A percentile compares a stretch with the other conserved stretches of the same genome.
These are phyloP conservation scores for Mormyrus hasselquistii DNA, from an alignment of 2,797 vertebrate species.

Conservation along the genomic window DNA sequence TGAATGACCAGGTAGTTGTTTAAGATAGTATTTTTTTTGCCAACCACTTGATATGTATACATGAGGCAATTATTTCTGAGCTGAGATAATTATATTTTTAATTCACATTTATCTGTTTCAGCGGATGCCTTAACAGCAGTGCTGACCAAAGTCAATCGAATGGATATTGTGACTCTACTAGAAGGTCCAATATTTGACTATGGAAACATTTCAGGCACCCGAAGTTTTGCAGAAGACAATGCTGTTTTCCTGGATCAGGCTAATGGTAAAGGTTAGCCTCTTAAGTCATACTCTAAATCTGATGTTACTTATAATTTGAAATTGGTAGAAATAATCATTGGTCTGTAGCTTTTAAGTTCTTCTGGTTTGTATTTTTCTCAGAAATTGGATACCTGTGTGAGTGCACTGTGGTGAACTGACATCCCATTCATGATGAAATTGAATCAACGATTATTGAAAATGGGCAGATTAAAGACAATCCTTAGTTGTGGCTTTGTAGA, in stretches of 20 bases:
- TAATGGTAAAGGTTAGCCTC: constrained; percentile 89
- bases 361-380: background rate
- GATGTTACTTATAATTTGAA: constrained; percentile 53
- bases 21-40: background rate
- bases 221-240: constrained; percentile 99
- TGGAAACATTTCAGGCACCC: constrained; percentile 99
- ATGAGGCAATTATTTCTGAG: background rate
- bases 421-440: background rate
- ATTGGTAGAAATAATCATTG: background rate
- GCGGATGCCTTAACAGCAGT: constrained; percentile 97
- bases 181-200: constrained; percentile 99
- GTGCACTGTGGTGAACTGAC: background rate
- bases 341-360: background rate
- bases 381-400: background rate
- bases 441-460: background rate
- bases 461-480: background rate
- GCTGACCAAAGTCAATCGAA: constrained; percentile 98
- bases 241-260: constrained; percentile 92
- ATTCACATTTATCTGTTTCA: constrained; percentile 50
- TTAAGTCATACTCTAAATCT: constrained; percentile 65
- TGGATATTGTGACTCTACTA: constrained; percentile 99
- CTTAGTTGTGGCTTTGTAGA: background rate
- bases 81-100: background rate
- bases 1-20: background rate
- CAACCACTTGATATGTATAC: background rate